These are phyloP conservation scores for Caenorhabditis sp. DNA, from an alignment of 2,888 invertebrate genomes.

Conservation along the genomic window DNA sequence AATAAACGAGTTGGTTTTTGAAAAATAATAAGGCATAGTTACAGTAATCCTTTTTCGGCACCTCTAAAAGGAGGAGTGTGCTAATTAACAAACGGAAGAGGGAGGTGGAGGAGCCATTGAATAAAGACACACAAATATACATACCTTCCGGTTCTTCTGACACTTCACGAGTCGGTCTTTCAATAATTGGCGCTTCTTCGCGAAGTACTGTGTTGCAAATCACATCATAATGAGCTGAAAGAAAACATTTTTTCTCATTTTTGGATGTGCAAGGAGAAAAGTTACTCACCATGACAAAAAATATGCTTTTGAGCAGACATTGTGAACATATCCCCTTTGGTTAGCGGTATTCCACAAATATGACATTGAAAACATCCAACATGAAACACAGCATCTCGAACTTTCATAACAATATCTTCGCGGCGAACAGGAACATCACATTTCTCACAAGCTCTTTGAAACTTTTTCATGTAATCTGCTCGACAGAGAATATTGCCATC, in stretches of 20 bases:
- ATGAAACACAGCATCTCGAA: conserved; percentile 86
- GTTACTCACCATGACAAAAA: conserved; percentile 55
- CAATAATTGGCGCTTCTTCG: conserved; percentile 4
- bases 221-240: conserved; percentile 41
- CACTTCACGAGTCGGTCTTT: not conserved
- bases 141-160: conserved; percentile 33
- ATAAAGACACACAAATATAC: not conserved
- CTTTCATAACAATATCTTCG: conserved; percentile 89
- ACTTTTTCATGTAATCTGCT: conserved; percentile 74
- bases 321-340: conserved; percentile 89
- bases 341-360: conserved; percentile 83
- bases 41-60: conserved; percentile 18
- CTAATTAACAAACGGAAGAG: not conserved
- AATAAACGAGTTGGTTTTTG: not conserved
- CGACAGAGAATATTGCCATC: conserved; percentile 32
- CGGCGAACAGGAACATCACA: conserved; percentile 86
- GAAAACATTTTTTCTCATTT: not conserved
- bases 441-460: conserved; percentile 84
- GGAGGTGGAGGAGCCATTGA: too few species aligned
- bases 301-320: conserved; percentile 79
- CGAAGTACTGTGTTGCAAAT: conserved; percentile 22
- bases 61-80: conserved; percentile 4
- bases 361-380: conserved; percentile 86
- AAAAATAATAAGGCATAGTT: conserved; percentile 13
- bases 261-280: conserved; percentile 1